These are phyloP conservation scores for Galerucella pusilla DNA, from an alignment of 2,888 invertebrate species.

Conservation along the genomic window DNA sequence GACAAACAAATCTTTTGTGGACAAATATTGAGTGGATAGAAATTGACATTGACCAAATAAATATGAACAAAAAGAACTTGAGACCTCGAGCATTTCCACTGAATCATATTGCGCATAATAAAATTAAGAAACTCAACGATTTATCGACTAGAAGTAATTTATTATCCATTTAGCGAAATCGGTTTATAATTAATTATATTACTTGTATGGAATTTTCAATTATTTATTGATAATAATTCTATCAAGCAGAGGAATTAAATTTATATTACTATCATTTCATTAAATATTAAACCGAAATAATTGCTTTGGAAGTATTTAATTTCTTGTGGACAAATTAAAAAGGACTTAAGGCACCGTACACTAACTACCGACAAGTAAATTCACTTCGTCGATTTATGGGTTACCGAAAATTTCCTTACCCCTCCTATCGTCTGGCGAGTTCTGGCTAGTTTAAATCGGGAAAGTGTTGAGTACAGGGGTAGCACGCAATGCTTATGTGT, in stretches of 20 bases:
- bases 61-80: neutral
- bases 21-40: neutral
- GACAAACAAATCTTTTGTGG: neutral
- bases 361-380: too few relatives aligned
- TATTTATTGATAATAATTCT: neutral
- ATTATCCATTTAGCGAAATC: neutral
- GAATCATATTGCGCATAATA: conserved; percentile 3
- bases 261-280: too few relatives aligned
- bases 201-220: neutral
- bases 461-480: too few relatives aligned
- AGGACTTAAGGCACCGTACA: too few relatives aligned
- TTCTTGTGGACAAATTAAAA: too few relatives aligned
- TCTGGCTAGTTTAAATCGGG: too few relatives aligned
- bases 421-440: too few relatives aligned
- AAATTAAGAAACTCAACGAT: neutral
- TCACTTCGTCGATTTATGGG: too few relatives aligned
- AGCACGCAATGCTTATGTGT: too few relatives aligned
- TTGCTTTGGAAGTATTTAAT: too few relatives aligned
- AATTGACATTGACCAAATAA: conserved; percentile 14
- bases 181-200: neutral
- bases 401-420: too few relatives aligned
- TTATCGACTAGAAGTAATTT: neutral
- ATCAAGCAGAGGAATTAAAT: neutral
- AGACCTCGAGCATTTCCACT: neutral
- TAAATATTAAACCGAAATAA: too few relatives aligned